Conservation (phyloP, 2,113 vertebrate genomes). For the Grantiella picta region DNA sequence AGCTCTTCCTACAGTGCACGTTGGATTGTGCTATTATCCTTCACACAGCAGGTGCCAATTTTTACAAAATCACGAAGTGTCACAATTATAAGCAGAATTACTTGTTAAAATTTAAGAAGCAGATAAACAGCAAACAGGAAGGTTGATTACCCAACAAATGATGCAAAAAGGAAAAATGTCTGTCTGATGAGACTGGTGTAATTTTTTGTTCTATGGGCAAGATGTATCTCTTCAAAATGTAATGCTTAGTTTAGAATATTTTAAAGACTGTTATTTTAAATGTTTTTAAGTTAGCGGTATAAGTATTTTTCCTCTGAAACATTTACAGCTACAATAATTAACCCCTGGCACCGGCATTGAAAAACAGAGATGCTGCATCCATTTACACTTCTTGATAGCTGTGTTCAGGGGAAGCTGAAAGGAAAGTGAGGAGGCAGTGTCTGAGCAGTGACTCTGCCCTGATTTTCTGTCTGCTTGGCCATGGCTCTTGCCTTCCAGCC, state of each 20-base stretch:
- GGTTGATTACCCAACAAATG: constrained; percentile 63
- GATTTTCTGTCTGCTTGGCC: neutral
- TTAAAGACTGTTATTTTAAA: neutral
- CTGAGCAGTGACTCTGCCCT: neutral
- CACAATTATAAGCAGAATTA: constrained; percentile 70
- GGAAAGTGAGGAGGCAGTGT: neutral
- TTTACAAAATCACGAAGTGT: constrained; percentile 58
- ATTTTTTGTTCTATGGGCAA: neutral
- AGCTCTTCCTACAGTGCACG: constrained; percentile 49
- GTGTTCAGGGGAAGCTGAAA: neutral
- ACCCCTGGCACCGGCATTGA: neutral
- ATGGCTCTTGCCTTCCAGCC: neutral
- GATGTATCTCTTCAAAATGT: neutral
- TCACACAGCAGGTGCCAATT: constrained; percentile 62
- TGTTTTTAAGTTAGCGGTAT: neutral
- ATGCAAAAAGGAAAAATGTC: neutral
- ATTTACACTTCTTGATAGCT: neutral
- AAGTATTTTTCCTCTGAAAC: neutral
- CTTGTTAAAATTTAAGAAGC: constrained; percentile 65
- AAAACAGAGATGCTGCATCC: neutral
- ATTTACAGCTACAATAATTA: neutral
- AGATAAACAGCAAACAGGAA: constrained; percentile 72
- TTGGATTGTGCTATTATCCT: constrained; percentile 68
- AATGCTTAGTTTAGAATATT: neutral
- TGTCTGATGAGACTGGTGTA: neutral